Evolutionary conservation across 1,140 invertebrate species (phyloP), one percentile per base, ranked within the genome.

Genomic region (Charaxes varanes): DNA sequence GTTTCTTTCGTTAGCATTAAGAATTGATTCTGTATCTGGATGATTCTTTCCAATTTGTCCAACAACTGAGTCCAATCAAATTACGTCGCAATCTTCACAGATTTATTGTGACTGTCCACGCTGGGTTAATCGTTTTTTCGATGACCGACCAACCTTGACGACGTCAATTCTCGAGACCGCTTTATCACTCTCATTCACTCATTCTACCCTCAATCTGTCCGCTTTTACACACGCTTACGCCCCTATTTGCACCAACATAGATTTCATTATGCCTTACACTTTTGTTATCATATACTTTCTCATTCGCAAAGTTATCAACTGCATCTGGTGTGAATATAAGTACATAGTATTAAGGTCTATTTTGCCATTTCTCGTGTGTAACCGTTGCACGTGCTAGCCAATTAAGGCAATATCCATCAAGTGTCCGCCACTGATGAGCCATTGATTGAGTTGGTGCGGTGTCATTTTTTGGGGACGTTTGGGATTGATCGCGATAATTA

Each of bases 151-250:
- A 46, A 26, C 47, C 46, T 54, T 38, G 46, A 46, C 46, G 35
- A 42, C 41, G 55, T 46, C 55, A 42, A 37, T 33, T 36, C 33
- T 37, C 32, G 33, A 43, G 53, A 43, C 46, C 53, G 41, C 59
- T 62, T 58, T 50, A 62, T 62, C 60, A 56, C 49, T 49, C 46
- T 59, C 46, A 55, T 55, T 45, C 50, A 34, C 43, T 51, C 53
- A 35, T 62, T 45, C 45, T 37, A 24, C 30, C 47, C 23, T 35
- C 54, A 52, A 57, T 52, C 44, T 57, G 47, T 49, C 28, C 41
- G 14, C 18, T 23, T 22, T 28, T 37, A 26, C 35, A 14, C 10
- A 15, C 30, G 34, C 14, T 13, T 10, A 16, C 19, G 32, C 17
- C 26, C 47, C 43, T 49, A 49, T 18, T 32, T 30, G 13, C 15